phyloP scores from a whole-genome alignment of 2,113 vertebrate species.

The Peromyscus californicus region DNA sequence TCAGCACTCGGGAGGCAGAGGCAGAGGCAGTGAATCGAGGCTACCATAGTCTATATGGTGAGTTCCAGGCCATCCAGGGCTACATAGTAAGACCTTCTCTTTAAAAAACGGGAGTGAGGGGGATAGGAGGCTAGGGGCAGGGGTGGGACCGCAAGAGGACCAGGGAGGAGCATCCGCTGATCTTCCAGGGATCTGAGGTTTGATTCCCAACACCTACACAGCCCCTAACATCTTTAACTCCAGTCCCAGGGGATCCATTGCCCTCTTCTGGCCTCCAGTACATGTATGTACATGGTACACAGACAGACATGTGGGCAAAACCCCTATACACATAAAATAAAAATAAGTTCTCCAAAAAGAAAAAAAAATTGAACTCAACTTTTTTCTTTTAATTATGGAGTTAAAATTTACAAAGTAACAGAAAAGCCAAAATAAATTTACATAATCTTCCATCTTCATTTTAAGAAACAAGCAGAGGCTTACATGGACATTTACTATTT shows the following conservation, averaged over 20 bases:
- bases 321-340: neutral
- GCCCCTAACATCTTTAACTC: neutral
- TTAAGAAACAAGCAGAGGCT: conserved; percentile 49
- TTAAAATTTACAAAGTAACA: conserved; percentile 43
- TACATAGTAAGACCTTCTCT: neutral
- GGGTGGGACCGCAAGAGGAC: neutral
- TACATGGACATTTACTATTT: neutral
- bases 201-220: neutral
- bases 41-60: neutral
- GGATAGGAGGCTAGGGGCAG: neutral
- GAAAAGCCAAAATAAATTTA: conserved; percentile 44
- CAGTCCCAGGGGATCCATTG: neutral
- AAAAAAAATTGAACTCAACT: neutral
- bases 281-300: neutral
- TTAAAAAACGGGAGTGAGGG: neutral
- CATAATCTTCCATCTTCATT: conserved; percentile 9
- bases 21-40: neutral
- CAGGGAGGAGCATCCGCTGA: neutral
- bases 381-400: neutral
- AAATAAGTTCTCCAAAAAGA: neutral
- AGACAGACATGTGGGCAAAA: neutral
- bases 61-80: neutral
- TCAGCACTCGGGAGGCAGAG: neutral
- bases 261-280: neutral
- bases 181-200: neutral